phyloP scores from a whole-genome alignment of 2,113 vertebrate species.

The Alexandromys fortis region DNA sequence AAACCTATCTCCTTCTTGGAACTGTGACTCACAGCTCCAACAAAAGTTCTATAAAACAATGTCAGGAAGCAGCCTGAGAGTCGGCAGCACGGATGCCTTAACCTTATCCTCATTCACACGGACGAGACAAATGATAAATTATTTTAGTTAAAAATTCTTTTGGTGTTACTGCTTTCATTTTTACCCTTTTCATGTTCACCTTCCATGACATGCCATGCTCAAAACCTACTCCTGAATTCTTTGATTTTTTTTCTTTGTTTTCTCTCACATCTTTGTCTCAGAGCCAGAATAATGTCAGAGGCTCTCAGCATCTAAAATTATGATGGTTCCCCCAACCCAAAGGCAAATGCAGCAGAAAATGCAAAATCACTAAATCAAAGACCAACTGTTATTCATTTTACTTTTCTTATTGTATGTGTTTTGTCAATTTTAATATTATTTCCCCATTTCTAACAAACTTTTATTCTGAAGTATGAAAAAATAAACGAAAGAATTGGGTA shows the following conservation, averaged over 20 bases:
- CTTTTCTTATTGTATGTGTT: background rate
- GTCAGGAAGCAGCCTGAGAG: background rate
- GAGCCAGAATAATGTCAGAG: background rate
- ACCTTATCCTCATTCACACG: background rate
- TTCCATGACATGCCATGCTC: background rate
- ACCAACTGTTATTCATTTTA: background rate
- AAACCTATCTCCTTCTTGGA: background rate
- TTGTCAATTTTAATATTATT: background rate
- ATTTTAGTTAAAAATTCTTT: slow-evolving; percentile 11
- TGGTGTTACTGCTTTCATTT: slow-evolving; percentile 39
- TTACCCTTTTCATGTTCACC: slow-evolving; percentile 24
- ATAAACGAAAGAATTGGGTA: background rate
- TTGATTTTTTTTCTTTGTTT: slow-evolving; percentile 10
- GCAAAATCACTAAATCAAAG: background rate
- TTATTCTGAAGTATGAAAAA: background rate
- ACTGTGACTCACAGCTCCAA: background rate
- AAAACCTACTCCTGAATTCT: background rate
- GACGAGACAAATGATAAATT: slow-evolving; percentile 47
- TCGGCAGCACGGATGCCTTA: background rate
- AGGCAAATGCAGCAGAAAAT: background rate
- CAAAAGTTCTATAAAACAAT: slow-evolving; percentile 38
- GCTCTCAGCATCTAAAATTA: background rate
- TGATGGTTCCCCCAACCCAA: background rate
- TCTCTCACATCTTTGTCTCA: slow-evolving; percentile 20
- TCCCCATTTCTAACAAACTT: background rate